These are phyloP conservation scores for Haliaeetus leucogaster DNA, from an alignment of 2,113 vertebrate species.

Conservation along the genomic window DNA sequence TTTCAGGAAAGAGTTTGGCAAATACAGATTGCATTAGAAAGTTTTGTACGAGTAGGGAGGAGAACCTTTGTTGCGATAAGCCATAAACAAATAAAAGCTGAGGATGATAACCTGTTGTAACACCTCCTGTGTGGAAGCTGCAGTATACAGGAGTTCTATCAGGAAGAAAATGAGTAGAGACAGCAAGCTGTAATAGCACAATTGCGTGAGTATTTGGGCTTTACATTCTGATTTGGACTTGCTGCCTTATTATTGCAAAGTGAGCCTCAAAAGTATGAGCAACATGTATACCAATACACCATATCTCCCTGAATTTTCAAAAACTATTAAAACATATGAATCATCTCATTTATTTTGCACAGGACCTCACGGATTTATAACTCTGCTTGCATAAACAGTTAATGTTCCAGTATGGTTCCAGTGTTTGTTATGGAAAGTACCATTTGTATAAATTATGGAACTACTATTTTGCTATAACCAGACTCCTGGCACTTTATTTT, in stretches of 20 bases:
- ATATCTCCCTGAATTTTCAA: not conserved
- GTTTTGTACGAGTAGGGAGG: not conserved
- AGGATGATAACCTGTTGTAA: not conserved
- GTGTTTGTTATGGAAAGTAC: slow-evolving; percentile 45
- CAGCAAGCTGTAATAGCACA: not conserved
- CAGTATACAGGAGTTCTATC: not conserved
- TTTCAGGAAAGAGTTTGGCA: not conserved
- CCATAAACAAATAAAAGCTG: not conserved
- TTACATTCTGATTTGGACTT: not conserved
- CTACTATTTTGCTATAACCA: slow-evolving; percentile 17
- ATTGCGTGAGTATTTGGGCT: not conserved
- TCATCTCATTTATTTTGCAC: not conserved
- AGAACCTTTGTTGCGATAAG: not conserved
- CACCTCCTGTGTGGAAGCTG: not conserved
- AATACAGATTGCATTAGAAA: not conserved
- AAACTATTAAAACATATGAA: not conserved
- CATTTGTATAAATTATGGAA: slow-evolving; percentile 13
- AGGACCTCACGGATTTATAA: not conserved
- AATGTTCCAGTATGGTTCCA: not conserved
- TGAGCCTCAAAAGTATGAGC: not conserved
- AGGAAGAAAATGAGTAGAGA: not conserved
- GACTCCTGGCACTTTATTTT: slow-evolving; percentile 15
- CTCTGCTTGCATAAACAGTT: not conserved
- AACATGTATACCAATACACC: not conserved
- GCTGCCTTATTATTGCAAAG: not conserved